phyloP scores from a whole-genome alignment of 2,797 vertebrate species.

The Spea hammondii region DNA sequence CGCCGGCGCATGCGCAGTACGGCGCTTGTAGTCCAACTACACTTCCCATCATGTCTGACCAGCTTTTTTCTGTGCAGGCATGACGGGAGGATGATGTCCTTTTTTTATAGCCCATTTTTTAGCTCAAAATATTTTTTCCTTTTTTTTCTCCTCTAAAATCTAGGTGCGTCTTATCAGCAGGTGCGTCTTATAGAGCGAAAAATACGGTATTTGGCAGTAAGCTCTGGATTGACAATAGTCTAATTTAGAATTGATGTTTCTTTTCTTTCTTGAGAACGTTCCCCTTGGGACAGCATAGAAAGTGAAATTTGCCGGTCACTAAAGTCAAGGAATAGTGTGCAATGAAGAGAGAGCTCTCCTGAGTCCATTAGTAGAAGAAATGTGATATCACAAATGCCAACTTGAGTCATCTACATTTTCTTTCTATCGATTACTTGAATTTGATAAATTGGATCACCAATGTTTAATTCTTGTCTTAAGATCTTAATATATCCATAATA shows the following conservation, averaged over 20 bases:
- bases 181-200: too few species aligned
- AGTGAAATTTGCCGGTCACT: conserved; percentile 8
- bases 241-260: background rate
- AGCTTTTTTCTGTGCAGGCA: too few species aligned
- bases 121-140: too few species aligned
- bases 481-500: too few species aligned
- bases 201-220: background rate
- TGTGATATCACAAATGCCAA: conserved; percentile 32
- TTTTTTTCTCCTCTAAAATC: too few species aligned
- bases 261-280: conserved; percentile 1
- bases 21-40: too few species aligned
- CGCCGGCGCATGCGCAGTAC: too few species aligned
- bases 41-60: too few species aligned
- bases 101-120: too few species aligned
- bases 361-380: conserved; percentile 35
- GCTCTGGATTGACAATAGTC: background rate
- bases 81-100: too few species aligned
- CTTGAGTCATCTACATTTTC: conserved; percentile 30
- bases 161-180: too few species aligned
- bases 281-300: background rate
- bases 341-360: background rate
- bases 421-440: conserved; percentile 29
- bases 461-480: background rate
- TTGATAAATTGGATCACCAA: conserved; percentile 7
- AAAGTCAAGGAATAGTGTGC: background rate